phyloP scores from a whole-genome alignment of 1,140 invertebrate genomes.

The Meteorus sp. region DNA sequence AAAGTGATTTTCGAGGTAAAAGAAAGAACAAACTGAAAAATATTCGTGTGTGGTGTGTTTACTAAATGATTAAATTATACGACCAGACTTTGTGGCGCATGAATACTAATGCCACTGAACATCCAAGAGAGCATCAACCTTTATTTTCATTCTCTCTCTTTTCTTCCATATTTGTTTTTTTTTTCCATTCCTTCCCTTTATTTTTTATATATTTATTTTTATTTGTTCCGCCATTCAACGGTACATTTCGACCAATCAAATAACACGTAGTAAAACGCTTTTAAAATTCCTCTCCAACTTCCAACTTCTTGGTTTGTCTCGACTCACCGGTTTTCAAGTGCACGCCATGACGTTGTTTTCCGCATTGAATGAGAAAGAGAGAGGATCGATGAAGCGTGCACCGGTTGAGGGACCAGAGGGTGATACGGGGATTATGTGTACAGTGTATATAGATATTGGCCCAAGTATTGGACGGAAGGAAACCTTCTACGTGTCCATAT shows the following conservation, averaged over 20 bases:
- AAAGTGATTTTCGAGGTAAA: conserved; percentile 15
- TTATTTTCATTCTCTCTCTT: conserved; percentile 17
- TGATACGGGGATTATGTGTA: conserved; percentile 1
- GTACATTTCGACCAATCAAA: background rate
- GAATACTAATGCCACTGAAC: conserved; percentile 22
- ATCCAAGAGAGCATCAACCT: conserved; percentile 20
- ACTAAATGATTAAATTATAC: conserved; percentile 22
- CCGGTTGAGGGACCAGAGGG: background rate
- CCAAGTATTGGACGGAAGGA: conserved; percentile 5
- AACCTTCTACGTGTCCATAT: conserved; percentile 22
- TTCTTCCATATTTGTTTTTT: background rate
- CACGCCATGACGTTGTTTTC: conserved; percentile 6
- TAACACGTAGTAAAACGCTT: conserved; percentile 1
- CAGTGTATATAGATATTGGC: background rate
- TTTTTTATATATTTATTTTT: too few species aligned
- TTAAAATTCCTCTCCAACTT: background rate
- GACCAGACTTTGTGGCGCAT: conserved; percentile 16
- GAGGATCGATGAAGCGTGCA: conserved; percentile 17
- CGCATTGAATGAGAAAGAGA: too few species aligned
- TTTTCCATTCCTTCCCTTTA: background rate
- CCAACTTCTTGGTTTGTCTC: background rate
- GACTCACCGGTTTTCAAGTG: conserved; percentile 3
- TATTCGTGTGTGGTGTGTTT: background rate
- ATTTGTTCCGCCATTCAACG: background rate
- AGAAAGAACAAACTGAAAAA: too few species aligned